Percentiles rank a stretch among this genome's conserved stretches.
Conservation (phyloP, 2,888 invertebrate species). For the Deilephila elpenor region DNA sequence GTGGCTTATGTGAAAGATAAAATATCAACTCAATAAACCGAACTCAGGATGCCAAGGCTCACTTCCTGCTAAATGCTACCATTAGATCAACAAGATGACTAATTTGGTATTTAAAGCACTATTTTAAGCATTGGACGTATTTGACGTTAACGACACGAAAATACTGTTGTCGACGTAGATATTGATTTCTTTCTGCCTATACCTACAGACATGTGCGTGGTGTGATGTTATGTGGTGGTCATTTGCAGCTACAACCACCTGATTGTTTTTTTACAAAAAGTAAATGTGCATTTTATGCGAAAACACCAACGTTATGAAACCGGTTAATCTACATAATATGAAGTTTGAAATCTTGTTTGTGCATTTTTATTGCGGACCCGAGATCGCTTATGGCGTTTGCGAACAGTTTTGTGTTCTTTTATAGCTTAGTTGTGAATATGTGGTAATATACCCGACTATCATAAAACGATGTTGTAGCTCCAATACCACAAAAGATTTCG, state of each 20-base stretch:
- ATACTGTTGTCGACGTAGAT: too few relatives aligned
- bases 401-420: background rate
- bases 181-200: too few relatives aligned
- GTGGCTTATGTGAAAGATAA: too few relatives aligned
- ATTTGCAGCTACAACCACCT: background rate
- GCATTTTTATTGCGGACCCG: slow-evolving; percentile 8
- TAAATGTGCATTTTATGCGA: slow-evolving; percentile 12
- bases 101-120: too few relatives aligned
- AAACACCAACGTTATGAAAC: background rate
- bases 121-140: too few relatives aligned
- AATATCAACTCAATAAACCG: too few relatives aligned
- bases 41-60: too few relatives aligned
- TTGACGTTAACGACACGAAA: too few relatives aligned
- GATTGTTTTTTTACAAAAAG: slow-evolving; percentile 7
- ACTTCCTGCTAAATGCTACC: too few relatives aligned
- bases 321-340: slow-evolving; percentile 7
- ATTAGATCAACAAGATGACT: too few relatives aligned
- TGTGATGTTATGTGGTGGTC: background rate
- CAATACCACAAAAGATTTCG: background rate
- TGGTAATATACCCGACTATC: background rate
- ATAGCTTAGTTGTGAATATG: background rate
- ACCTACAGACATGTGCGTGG: background rate
- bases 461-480: background rate
- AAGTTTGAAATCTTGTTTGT: slow-evolving; percentile 7
- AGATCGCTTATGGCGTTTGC: background rate